Percentiles rank a stretch among this genome's conserved stretches.
Conservation (phyloP, 2,888 invertebrate species). For the Nemotelus nigrinus region DNA sequence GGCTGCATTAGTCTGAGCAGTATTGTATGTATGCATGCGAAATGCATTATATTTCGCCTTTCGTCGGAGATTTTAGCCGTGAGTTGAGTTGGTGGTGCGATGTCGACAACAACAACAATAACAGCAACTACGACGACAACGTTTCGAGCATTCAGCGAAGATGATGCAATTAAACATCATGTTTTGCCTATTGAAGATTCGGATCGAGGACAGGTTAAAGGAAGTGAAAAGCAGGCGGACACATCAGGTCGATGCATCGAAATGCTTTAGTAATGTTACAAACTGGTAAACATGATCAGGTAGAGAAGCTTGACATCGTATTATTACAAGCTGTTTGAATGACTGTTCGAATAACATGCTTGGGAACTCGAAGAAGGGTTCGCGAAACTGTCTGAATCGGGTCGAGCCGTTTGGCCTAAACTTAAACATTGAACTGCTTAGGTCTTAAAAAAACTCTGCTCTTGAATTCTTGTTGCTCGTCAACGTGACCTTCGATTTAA, state of each 20-base stretch:
- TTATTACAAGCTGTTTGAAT: constrained; percentile 7
- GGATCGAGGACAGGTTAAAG: constrained; percentile 8
- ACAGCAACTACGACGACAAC: neutral
- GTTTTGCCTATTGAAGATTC: neutral
- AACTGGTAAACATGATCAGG: neutral
- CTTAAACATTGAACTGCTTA: no score
- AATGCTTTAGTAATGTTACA: constrained; percentile 3
- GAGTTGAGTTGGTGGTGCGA: no score
- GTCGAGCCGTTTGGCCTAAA: no score
- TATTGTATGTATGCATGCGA: no score
- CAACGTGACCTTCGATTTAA: no score
- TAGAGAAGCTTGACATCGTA: constrained; percentile 12
- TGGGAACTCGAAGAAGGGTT: no score
- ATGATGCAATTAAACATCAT: constrained; percentile 33
- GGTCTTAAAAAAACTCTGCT: no score
- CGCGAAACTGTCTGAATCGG: no score
- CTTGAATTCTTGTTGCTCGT: no score
- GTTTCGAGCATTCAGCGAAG: constrained; percentile 15
- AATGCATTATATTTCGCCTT: neutral
- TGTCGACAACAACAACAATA: no score
- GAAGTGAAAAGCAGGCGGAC: neutral
- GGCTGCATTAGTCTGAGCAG: neutral
- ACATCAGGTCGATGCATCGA: neutral
- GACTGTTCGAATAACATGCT: neutral
- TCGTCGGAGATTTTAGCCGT: neutral